A percentile compares a stretch with the other conserved stretches of the same genome.
These are phyloP conservation scores for Scartelaos histophorus DNA, from an alignment of 2,113 vertebrate genomes.

Conservation along the genomic window DNA sequence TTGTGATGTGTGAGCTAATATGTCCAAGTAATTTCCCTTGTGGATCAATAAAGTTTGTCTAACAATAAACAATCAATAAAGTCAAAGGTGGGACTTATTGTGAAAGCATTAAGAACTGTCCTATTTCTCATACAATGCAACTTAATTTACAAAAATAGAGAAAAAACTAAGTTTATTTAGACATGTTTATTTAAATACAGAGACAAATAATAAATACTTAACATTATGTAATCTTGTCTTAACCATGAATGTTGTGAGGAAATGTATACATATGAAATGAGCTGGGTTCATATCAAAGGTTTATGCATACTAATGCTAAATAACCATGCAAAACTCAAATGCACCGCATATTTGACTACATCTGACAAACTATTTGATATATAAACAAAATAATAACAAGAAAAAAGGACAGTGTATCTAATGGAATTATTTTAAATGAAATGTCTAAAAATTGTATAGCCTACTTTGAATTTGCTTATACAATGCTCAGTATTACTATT, in stretches of 20 bases:
- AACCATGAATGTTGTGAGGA: conserved; percentile 18
- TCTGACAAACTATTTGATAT: conserved; percentile 15
- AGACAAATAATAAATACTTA: conserved; percentile 40
- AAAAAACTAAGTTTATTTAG: conserved; percentile 45
- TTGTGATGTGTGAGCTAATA: too few species aligned
- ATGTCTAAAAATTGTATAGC: conserved; percentile 15
- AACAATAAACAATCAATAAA: too few species aligned
- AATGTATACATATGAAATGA: conserved; percentile 38
- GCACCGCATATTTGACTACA: conserved; percentile 4
- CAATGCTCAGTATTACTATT: conserved; percentile 19
- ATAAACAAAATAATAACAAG: conserved; percentile 19
- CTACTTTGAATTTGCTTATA: conserved; percentile 5
- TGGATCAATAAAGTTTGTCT: too few species aligned
- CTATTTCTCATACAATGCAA: neutral
- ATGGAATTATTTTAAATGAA: conserved; percentile 7
- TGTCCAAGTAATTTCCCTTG: too few species aligned
- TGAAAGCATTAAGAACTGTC: neutral
- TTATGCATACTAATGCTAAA: conserved; percentile 15
- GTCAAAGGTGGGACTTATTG: neutral
- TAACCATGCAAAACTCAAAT: conserved; percentile 47
- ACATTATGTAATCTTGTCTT: conserved; percentile 23
- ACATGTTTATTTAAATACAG: conserved; percentile 37
- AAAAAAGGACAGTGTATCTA: conserved; percentile 12
- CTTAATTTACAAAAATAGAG: neutral
- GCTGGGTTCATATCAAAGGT: conserved; percentile 22